Base-by-base conservation (phyloP, 2,888 invertebrate genomes). In the Leucoptera coffeella region DNA sequence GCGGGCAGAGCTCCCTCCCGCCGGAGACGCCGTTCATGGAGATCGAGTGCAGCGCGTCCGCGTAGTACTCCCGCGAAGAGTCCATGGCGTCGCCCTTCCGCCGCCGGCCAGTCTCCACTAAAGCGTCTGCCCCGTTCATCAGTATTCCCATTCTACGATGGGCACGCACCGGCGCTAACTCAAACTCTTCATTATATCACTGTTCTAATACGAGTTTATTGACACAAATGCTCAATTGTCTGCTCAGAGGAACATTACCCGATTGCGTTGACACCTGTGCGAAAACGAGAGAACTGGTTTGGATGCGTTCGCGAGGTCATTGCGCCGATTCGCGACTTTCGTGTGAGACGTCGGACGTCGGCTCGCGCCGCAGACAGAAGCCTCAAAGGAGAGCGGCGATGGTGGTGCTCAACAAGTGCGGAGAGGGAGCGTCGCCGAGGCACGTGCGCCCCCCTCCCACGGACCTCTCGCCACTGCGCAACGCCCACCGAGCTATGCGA, bases 141-240 rank as follows among this genome's bases (percentile, higher is more conserved):
- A 58, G 58, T 52, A 61, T 58, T 56, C 67, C 71, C 72, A 71
- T 72, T 56, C 67, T 69, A 62, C 40, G 45, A 24, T 29, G 22
- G 25, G 15, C 4, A n/a, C 14, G 20, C 20, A 22, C 27, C 14
- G 10, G 9, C 10, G 11, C 21, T 20, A 24, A 4, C 13, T 22
- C 9, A 23, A 19, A 23, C 20, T 9, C 24, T 30, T 22, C 27
- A n/a, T n/a, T n/a, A n/a, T n/a, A n/a, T n/a, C n/a, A 29, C 34
- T 35, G 17, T 17, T 17, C 9, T 7, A 7, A 7, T 17, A 17
- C 17, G 9, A 17, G 17, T 17, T 17, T 17, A 7, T 17, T 28
- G n/a, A n/a, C n/a, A n/a, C n/a, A n/a, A n/a, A n/a, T n/a, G n/a
- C n/a, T n/a, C n/a, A n/a, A n/a, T n/a, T n/a, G n/a, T n/a, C n/a